Base-by-base conservation (phyloP, 2,888 invertebrate species). In the Perdita meconis region DNA sequence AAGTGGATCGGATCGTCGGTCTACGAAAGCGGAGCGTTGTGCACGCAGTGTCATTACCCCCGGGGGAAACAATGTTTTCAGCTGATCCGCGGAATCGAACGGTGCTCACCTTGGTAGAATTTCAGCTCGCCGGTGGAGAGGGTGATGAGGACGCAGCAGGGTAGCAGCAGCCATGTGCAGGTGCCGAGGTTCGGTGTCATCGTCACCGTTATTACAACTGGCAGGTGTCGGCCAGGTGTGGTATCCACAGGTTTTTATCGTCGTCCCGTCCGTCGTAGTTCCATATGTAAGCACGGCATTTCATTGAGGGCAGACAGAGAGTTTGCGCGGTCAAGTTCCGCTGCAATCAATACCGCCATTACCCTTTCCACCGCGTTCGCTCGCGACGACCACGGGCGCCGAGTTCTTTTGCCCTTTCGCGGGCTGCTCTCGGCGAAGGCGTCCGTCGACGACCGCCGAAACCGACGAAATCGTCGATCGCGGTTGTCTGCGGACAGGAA, bases 51-150 rank as follows among this genome's bases (percentile, higher is more conserved):
- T 83, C 83, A 83, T 80, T 82, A 80, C 65, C 78, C 83, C 42
- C 68, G 59, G 22, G 19, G 6, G 10, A 42, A 53, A 51, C 60
- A 44, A 50, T 76, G 76, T 69, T 76, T 73, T 69, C 47, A 42
- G 53, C 8, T 24, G 76, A 42, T 38, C 36, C 22, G 22, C 12
- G 22, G 34, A 24, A 44, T 10, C 19, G n/a, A n/a, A n/a, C n/a
- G n/a, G n/a, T n/a, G 66, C 90, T 87, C 79, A 92, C 92, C 90
- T 86, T 86, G 88, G 79, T 91, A 91, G 72, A 88, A 89, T 59
- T 91, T 88, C 55, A 89, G 84, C 80, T 89, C 90, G 70, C 88
- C 90, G 66, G 82, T 81, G 75, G 88, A 84, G 53, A 88, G 78
- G 61, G 82, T 81, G 26, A 88, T 74, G 66, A 88, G 86, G 1